phyloP scores from a whole-genome alignment of 2,888 invertebrate species.

The Oscheius sp. region DNA sequence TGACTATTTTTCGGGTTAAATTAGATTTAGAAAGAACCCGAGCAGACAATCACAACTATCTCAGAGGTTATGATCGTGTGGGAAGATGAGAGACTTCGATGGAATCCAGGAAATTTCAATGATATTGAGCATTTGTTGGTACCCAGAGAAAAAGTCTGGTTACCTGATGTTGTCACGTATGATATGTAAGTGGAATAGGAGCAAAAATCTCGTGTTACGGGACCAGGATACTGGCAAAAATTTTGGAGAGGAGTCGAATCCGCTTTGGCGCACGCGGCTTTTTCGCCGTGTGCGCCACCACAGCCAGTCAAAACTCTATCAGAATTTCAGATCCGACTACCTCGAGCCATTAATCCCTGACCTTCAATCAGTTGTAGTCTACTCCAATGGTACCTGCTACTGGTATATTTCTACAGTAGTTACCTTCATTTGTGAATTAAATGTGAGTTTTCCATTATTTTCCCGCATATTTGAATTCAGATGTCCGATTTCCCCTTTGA shows the following conservation, averaged over 20 bases:
- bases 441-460: too few species aligned
- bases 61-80: conserved; percentile 6
- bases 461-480: too few species aligned
- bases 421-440: conserved; percentile 11
- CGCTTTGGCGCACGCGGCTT: too few species aligned
- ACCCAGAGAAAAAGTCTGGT: conserved; percentile 8
- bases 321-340: conserved; percentile 18
- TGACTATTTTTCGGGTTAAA: neutral
- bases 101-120: conserved; percentile 29
- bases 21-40: conserved; percentile 20
- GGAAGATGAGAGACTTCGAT: conserved; percentile 20
- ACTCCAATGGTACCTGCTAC: conserved; percentile 9
- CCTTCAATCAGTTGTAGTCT: conserved; percentile 4
- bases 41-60: conserved; percentile 16
- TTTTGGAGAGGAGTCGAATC: too few species aligned
- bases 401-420: neutral
- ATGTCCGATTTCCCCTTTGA: conserved; percentile 30
- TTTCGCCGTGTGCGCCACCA: too few species aligned
- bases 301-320: too few species aligned
- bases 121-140: neutral
- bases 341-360: conserved; percentile 7
- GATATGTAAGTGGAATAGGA: conserved; percentile 10
- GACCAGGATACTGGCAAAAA: too few species aligned
- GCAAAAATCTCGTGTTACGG: too few species aligned
- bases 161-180: conserved; percentile 26